A percentile compares a stretch with the other conserved stretches of the same genome.
Evolutionary conservation across 2,113 vertebrate species (phyloP).

Genomic region (Catharus bicknelli): DNA sequence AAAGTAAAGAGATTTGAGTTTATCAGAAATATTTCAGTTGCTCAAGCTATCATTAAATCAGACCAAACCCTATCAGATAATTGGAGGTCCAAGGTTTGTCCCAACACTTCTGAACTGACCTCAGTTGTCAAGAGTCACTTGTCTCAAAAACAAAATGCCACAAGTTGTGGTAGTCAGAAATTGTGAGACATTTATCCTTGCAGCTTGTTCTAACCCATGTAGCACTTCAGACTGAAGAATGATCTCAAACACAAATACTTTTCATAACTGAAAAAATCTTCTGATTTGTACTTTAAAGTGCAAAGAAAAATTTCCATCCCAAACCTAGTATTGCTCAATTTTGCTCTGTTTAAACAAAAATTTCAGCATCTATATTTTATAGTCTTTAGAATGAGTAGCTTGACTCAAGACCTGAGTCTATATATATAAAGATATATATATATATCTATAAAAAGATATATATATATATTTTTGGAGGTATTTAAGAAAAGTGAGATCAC

Average conservation of each 20-base stretch:
- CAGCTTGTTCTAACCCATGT: background rate
- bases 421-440: background rate
- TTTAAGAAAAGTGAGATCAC: background rate
- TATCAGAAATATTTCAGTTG: background rate
- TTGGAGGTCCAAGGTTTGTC: background rate
- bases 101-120: background rate
- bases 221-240: background rate
- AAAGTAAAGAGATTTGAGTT: background rate
- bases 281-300: background rate
- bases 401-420: background rate
- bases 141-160: background rate
- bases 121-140: background rate
- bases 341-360: background rate
- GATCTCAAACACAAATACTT: background rate
- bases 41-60: background rate
- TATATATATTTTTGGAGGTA: background rate
- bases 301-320: background rate
- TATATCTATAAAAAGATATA: too few relatives aligned
- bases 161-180: background rate
- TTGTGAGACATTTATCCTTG: background rate
- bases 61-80: background rate
- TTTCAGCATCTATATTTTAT: background rate
- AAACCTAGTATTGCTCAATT: background rate
- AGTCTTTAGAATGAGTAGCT: background rate
- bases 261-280: background rate